A percentile compares a stretch with the other conserved stretches of the same genome.
Conservation (phyloP, 2,888 invertebrate genomes). For the Drosophila limbata region DNA sequence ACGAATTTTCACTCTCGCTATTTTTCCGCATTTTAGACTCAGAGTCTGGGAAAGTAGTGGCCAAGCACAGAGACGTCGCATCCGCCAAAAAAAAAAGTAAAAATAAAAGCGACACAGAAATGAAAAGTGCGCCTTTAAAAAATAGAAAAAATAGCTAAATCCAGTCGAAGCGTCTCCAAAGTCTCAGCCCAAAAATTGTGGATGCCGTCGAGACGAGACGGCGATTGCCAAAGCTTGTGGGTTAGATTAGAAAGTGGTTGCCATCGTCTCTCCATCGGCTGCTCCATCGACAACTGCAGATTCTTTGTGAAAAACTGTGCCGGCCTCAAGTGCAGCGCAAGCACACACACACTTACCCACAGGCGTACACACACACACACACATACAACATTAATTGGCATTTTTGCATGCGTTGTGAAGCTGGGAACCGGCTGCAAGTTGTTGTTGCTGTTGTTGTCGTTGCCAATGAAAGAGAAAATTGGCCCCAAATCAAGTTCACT, state of each 20-base stretch:
- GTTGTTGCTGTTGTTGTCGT: constrained; percentile 19
- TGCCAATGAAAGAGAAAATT: constrained; percentile 73
- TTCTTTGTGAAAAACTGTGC: constrained; percentile 64
- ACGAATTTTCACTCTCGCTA: constrained; percentile 73
- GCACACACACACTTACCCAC: constrained; percentile 22
- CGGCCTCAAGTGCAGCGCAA: constrained; percentile 34
- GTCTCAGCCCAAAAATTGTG: constrained; percentile 57
- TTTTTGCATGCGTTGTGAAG: constrained; percentile 61
- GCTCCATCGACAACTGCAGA: constrained; percentile 46
- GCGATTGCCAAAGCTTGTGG: constrained; percentile 57
- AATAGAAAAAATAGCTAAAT: constrained; percentile 44
- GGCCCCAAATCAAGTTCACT: constrained; percentile 72
- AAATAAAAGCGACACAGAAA: constrained; percentile 49
- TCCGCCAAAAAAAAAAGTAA: constrained; percentile 53
- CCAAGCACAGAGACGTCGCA: constrained; percentile 45
- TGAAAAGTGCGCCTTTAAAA: constrained; percentile 60
- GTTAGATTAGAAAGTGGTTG: constrained; percentile 69
- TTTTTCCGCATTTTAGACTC: constrained; percentile 70
- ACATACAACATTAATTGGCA: constrained; percentile 58
- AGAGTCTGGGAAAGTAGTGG: constrained; percentile 67
- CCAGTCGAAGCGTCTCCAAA: constrained; percentile 50
- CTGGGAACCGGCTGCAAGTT: constrained; percentile 39
- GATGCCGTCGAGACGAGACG: constrained; percentile 24
- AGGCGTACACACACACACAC: constrained; percentile 17
- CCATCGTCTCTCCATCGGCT: constrained; percentile 29